phyloP scores from a whole-genome alignment of 2,797 vertebrate genomes.

The Ficedula albicollis region DNA sequence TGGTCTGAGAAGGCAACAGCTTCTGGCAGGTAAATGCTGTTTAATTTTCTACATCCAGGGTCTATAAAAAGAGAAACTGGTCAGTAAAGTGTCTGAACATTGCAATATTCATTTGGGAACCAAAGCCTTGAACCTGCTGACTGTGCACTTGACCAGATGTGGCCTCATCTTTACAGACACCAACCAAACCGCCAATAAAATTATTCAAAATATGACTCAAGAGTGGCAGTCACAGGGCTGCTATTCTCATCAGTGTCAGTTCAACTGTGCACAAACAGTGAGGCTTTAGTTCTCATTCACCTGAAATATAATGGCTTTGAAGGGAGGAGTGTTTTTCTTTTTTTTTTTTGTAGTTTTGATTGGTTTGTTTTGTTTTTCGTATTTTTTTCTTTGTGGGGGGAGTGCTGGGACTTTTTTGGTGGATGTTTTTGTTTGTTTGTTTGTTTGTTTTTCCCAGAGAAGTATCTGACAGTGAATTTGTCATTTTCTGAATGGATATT shows the following conservation, averaged over 20 bases:
- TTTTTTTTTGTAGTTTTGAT: no score
- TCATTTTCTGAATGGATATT: not conserved
- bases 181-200: conserved; percentile 61
- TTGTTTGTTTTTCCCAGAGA: not conserved
- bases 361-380: no score
- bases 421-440: not conserved
- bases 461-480: not conserved
- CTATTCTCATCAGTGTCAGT: conserved; percentile 42
- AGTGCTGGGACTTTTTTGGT: no score
- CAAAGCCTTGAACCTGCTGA: conserved; percentile 9
- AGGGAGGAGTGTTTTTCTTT: not conserved
- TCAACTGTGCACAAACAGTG: not conserved
- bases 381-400: no score
- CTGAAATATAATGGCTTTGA: not conserved
- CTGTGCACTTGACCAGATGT: conserved; percentile 61
- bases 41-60: conserved; percentile 37
- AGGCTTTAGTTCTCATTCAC: conserved; percentile 4
- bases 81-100: conserved; percentile 57
- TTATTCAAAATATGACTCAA: conserved; percentile 35
- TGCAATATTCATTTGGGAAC: conserved; percentile 6
- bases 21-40: conserved; percentile 60
- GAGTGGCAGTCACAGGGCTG: conserved; percentile 41
- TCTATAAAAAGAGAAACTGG: conserved; percentile 58
- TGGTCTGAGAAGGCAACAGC: conserved; percentile 49
- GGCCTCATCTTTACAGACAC: conserved; percentile 44